Base-by-base conservation (phyloP, 2,888 invertebrate genomes). In the Pristionchus arcanus region DNA sequence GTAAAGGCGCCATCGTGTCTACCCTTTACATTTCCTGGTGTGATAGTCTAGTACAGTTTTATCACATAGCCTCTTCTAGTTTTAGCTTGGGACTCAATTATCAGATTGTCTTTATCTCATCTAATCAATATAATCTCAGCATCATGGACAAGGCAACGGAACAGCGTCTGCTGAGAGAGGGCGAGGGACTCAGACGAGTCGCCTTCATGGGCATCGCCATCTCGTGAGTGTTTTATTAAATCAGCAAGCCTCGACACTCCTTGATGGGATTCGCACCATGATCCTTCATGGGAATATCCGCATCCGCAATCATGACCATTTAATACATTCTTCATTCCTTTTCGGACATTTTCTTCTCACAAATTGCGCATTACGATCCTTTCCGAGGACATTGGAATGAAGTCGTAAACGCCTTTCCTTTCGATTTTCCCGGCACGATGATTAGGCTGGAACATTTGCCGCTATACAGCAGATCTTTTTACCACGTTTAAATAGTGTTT, bases 171-270 rank as follows among this genome's bases (percentile, higher is more conserved):
- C 71, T 90, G 88, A 89, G 77, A 37, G 93, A 93, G 90, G 93
- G 92, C 19, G 93, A 93, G 77, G 91, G 92, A 84, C 92, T 93
- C 71, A 91, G 93, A 31, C 92, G 91, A 90, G 91, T 92, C 84
- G 92, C 93, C 90, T 93, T 93, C 90, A 92, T 92, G 71, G 93
- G 93, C 28, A 91, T 93, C 83, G 92, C 92, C 90, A 92, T 93
- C 91, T 92, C 92, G 92, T 93, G 91, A 42, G 85, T 66, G n/a
- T 66, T 66, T 25, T n/a, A 66, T n/a, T n/a, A n/a, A 42, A 42
- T 42, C 42, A 42, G 3, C 42, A 42, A 42, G 42, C 9, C 42
- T 9, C 9, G 42, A 9, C n/a, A n/a, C 9, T 42, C 42, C 42
- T 42, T 9, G 42, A 42, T 9, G 42, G 42, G 9, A 42, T 42